Percentiles rank a stretch among this genome's conserved stretches.
These are phyloP conservation scores for Leptestheria dahalacensis DNA, from an alignment of 1,140 invertebrate genomes.

Conservation along the genomic window DNA sequence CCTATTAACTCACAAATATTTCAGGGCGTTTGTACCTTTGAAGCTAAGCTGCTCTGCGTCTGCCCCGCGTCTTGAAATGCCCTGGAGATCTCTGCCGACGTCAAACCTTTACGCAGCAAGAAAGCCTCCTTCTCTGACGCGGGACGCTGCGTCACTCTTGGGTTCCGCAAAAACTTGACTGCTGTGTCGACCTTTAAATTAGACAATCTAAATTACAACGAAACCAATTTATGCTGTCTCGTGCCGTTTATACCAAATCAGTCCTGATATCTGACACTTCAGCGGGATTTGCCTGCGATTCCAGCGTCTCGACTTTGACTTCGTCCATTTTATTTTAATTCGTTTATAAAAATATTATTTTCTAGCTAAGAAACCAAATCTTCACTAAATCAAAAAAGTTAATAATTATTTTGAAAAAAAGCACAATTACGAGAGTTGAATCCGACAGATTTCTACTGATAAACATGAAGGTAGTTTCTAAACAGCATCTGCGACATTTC, in stretches of 20 bases:
- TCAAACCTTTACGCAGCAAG: constrained; percentile 60
- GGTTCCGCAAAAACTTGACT: constrained; percentile 70
- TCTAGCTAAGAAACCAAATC: background rate
- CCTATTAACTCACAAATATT: no score
- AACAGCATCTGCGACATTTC: no score
- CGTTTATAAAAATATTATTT: no score
- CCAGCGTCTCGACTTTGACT: no score
- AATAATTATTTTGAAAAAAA: no score
- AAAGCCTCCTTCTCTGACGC: constrained; percentile 60
- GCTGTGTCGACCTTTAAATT: constrained; percentile 57
- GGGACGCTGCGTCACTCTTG: constrained; percentile 55
- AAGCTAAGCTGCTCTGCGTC: background rate
- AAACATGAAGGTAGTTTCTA: no score
- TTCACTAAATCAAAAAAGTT: no score
- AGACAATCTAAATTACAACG: constrained; percentile 13
- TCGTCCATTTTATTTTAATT: no score
- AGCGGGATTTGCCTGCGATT: no score
- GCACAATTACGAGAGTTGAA: no score
- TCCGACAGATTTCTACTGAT: no score
- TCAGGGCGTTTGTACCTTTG: background rate
- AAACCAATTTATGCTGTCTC: background rate
- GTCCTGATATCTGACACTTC: background rate
- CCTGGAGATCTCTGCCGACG: constrained; percentile 51
- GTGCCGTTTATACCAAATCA: background rate
- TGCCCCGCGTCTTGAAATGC: constrained; percentile 45